These are phyloP conservation scores for Dynastes grantii DNA, from an alignment of 2,888 invertebrate species.

Conservation along the genomic window DNA sequence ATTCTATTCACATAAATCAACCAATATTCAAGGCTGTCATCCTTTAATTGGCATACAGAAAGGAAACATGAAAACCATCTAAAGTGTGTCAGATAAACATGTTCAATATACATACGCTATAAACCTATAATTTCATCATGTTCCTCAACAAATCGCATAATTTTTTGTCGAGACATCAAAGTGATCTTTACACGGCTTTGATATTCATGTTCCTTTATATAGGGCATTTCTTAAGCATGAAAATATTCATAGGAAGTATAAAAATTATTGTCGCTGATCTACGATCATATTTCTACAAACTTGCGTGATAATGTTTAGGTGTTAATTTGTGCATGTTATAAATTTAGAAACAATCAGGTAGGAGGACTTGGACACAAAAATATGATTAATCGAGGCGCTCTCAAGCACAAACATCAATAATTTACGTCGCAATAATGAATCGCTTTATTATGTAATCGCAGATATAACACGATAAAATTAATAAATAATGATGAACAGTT, in stretches of 20 bases:
- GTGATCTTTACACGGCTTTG: neutral
- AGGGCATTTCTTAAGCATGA: too few species aligned
- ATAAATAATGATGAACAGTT: neutral
- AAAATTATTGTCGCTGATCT: too few species aligned
- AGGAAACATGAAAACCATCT: constrained; percentile 19
- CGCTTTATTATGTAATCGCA: constrained; percentile 12
- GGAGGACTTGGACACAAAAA: neutral
- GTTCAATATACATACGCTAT: neutral
- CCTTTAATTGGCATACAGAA: constrained; percentile 20
- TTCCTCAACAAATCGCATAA: constrained; percentile 24
- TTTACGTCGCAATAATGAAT: constrained; percentile 12
- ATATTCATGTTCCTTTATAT: neutral
- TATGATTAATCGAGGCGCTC: neutral
- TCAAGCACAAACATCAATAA: constrained; percentile 7
- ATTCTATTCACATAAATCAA: constrained; percentile 17
- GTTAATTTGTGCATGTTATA: too few species aligned
- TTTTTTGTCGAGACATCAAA: constrained; percentile 15
- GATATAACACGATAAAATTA: neutral
- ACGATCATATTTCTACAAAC: too few species aligned
- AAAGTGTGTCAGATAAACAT: constrained; percentile 26
- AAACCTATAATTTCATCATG: constrained; percentile 35
- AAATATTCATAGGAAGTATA: too few species aligned
- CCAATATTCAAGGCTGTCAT: constrained; percentile 25
- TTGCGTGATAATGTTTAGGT: too few species aligned
- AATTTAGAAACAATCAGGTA: neutral